Evolutionary conservation across 1,140 invertebrate species (phyloP).

Genomic region (Diorhabda elongata): DNA sequence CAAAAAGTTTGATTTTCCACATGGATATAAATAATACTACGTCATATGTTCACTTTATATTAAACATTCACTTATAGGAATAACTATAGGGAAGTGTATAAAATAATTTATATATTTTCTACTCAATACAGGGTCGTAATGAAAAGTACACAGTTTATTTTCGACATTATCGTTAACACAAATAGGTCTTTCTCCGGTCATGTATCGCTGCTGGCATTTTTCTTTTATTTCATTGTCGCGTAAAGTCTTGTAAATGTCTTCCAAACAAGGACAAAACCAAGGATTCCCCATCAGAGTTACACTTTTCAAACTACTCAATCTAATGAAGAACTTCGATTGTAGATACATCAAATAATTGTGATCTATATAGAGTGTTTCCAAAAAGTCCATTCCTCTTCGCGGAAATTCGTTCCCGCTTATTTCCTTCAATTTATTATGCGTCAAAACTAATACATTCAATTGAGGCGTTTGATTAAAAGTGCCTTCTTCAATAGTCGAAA

Average conservation of each 20-base stretch:
- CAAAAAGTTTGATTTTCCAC: too few species aligned
- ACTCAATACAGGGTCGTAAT: too few species aligned
- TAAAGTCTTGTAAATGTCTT: neutral
- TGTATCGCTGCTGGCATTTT: neutral
- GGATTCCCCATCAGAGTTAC: neutral
- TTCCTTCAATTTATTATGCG: neutral
- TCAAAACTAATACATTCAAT: neutral
- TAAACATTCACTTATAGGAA: too few species aligned
- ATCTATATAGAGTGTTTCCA: neutral
- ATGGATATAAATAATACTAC: too few species aligned
- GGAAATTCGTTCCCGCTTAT: neutral
- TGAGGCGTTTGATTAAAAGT: neutral
- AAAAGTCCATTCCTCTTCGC: neutral
- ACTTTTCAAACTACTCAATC: constrained; percentile 4
- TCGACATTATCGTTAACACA: neutral
- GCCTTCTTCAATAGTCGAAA: neutral
- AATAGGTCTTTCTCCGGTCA: neutral
- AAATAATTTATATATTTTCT: neutral
- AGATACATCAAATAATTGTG: neutral
- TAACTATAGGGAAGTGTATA: too few species aligned
- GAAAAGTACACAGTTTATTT: neutral
- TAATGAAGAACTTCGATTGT: neutral
- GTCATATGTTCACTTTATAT: too few species aligned
- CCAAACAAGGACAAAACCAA: neutral
- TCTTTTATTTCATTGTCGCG: neutral